Evolutionary conservation across 2,797 vertebrate genomes (phyloP), one percentile per base, ranked within the genome.

Genomic region (Lophotriccus pileatus): DNA sequence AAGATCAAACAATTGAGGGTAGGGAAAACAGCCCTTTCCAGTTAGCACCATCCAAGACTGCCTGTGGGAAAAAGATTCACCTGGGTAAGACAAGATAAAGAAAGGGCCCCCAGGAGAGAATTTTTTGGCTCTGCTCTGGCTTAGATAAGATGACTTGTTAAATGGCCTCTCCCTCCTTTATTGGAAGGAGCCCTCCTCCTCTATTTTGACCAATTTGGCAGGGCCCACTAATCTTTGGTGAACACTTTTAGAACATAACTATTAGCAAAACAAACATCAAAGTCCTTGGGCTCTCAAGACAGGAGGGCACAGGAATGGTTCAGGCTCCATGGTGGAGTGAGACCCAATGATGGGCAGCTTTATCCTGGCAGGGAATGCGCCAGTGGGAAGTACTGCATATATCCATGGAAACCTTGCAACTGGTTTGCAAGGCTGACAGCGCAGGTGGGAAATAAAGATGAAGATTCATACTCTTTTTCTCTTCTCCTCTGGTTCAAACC

Each of bases 41-140:
- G 88, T 73, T 62, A 91, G 32, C 52, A 52, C 66, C 84, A 56
- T 32, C 58, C 63, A 86, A 74, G 81, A 74, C 56, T 76, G 70
- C 53, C 67, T 90, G 86, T 50, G 34, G 56, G 56, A 63, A 75
- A 90, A 92, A 82, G 14, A 69, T 94, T 78, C 36, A 96, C 92
- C 89, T 94, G 81, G 49, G 59, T 43, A 76, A 21, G 37, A 63
- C 59, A 75, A 95, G 93, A 92, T 85, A 97, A 90, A 67, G 58
- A 79, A 70, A 67, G 60, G 63, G 53, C 62, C 55, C 78, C 75
- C 83, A 93, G 76, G 55, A 89, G 56, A 91, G 88, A 83, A 67
- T n/a, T 55, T 56, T 83, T 78, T 76, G 75, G 87, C 60, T 95
- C 86, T 96, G 95, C 83, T 96, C 87, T 84, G 19, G 7, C 68